Base-by-base conservation (phyloP, 2,113 vertebrate species). In the Dicaeum eximium region DNA sequence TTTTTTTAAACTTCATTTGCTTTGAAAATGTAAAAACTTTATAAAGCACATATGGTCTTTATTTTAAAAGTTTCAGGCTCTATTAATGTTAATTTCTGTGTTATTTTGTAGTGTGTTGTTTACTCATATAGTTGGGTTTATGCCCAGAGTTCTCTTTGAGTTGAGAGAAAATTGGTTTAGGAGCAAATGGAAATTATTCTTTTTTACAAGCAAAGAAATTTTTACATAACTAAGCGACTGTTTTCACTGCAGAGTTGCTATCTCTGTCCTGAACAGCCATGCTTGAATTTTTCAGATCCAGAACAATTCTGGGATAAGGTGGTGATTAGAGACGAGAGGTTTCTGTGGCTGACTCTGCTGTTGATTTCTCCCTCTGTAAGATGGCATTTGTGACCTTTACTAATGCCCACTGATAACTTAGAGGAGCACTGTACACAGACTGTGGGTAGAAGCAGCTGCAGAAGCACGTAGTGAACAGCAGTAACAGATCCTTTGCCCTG, bases 271-370 rank as follows among this genome's bases (percentile, higher is more conserved):
- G 53, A 95, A 60, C 66, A 81, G 66, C 38, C 53, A 30, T 70
- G 33, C 78, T 93, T 94, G 64, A 54, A 37, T 90, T 92, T 88
- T 95, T 94, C 78, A 93, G 71, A 58, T 91, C 80, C 79, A 85
- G 85, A 93, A 35, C 84, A 83, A 30, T 80, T 85, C 62, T 93
- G 79, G 71, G 71, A 80, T 74, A 80, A 94, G 51, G 47, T 86
- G 92, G 8, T 86, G 88, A 27, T 92, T 80, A 93, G 56, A 74
- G 69, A 78, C 0, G 0, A 56, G 91, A 82, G 23, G 71, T 93
- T 94, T 93, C 72, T 88, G 75, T 93, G 88, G 75, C 79, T 48
- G 75, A 24, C 54, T 79, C 77, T 90, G 71, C 81, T 70, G 54
- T 73, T 88, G 71, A 56, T 88, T 82, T 87, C 78, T 91, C 53